These are phyloP conservation scores for Hepsetus odoe DNA, from an alignment of 2,113 vertebrate species.

Conservation along the genomic window DNA sequence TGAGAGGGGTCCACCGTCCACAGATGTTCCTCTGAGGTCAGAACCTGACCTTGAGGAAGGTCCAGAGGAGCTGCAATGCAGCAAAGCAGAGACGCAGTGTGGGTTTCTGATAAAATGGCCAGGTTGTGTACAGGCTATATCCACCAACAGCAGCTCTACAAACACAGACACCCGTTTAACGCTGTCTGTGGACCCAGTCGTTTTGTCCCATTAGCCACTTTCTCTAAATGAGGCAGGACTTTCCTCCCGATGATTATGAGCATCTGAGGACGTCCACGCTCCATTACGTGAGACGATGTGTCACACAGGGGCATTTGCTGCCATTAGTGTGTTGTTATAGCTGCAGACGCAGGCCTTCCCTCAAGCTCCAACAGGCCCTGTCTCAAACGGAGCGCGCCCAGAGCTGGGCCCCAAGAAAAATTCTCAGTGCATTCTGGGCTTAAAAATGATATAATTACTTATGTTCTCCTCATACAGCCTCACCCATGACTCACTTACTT, in stretches of 20 bases:
- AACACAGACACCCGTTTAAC: too few species aligned
- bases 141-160: too few species aligned
- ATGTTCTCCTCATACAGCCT: too few species aligned
- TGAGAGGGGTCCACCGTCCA: too few species aligned
- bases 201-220: conserved; percentile 1
- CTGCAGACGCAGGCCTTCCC: conserved; percentile 30
- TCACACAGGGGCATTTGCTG: conserved; percentile 36
- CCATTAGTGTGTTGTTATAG: conserved; percentile 42
- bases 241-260: conserved; percentile 32
- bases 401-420: conserved; percentile 31
- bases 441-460: too few species aligned
- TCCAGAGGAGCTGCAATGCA: too few species aligned
- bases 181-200: too few species aligned
- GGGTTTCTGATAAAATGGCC: background rate
- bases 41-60: background rate
- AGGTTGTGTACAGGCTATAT: background rate
- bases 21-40: too few species aligned
- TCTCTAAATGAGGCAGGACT: background rate
- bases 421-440: background rate
- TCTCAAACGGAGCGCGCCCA: conserved; percentile 45
- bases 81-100: background rate
- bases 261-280: conserved; percentile 37
- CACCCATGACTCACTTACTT: too few species aligned
- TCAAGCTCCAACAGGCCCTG: conserved; percentile 54
- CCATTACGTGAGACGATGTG: conserved; percentile 24